Conservation (phyloP, 2,113 vertebrate genomes). For the Chionodraco myersi region DNA sequence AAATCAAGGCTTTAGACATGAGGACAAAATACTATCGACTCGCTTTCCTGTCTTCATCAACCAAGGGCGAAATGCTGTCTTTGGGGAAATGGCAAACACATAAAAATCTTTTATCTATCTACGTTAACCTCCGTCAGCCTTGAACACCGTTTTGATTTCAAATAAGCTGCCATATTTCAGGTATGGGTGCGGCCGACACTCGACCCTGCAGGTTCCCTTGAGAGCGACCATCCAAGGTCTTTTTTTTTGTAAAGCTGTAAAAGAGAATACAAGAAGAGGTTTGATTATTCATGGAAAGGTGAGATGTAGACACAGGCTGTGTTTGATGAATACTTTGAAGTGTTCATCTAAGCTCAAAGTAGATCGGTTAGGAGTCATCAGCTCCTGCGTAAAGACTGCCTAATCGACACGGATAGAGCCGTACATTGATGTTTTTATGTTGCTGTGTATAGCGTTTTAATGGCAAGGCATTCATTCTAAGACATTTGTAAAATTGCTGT, state of each 20-base stretch:
- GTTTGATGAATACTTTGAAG: constrained; percentile 1
- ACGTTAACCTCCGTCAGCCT: neutral
- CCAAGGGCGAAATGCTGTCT: neutral
- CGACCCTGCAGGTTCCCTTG: too few relatives aligned
- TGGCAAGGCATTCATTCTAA: constrained; percentile 14
- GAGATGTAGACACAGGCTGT: neutral
- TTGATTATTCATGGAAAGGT: neutral
- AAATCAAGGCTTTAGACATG: neutral
- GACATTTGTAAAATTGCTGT: constrained; percentile 14
- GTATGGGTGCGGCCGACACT: too few relatives aligned
- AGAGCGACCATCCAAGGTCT: neutral
- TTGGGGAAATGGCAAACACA: neutral
- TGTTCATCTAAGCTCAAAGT: neutral
- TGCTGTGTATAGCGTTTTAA: constrained; percentile 20
- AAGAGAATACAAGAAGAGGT: constrained; percentile 4
- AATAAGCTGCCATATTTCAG: neutral
- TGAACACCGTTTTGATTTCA: neutral
- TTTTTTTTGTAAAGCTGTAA: neutral
- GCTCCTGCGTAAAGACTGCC: neutral
- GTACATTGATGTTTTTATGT: neutral
- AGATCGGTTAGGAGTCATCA: neutral
- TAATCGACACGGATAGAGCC: neutral
- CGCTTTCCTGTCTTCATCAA: constrained; percentile 4
- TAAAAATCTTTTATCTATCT: neutral
- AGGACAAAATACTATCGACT: neutral